Base-by-base conservation (phyloP, 2,888 invertebrate genomes). In the Parelbella ahira region DNA sequence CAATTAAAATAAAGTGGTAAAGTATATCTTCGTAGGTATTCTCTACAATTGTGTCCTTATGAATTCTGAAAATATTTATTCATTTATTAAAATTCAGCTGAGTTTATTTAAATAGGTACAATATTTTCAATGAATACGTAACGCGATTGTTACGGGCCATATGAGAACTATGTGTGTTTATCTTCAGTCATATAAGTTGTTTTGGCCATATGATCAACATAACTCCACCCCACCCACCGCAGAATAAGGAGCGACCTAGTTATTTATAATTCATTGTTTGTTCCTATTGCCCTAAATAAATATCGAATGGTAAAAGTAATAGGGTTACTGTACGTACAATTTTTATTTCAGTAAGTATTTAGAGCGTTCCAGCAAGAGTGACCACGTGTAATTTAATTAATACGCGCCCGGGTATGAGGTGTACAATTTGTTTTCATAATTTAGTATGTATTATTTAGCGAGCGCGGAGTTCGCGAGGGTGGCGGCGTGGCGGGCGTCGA, bases 91-190 rank as follows among this genome's bases (percentile, higher is more conserved):
- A 15, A 15, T 15, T 15, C 15, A 15, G 15, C 2, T 15, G 4
- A 4, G 15, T 2, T 15, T 15, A 51, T 56, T 50, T 49, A 52
- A 52, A 57, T 50, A 15, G 3, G 3, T 15, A 62, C 54, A 63
- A 58, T 29, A 28, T 28, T 28, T 29, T 10, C 28, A 15, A 28
- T 33, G 21, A 28, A 42, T 34, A 28, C 20, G n/a, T n/a, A n/a
- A n/a, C n/a, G n/a, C n/a, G n/a, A n/a, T n/a, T n/a, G n/a, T n/a
- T n/a, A n/a, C n/a, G n/a, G n/a, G n/a, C n/a, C n/a, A n/a, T n/a
- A n/a, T n/a, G n/a, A n/a, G n/a, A n/a, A n/a, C n/a, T n/a, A n/a
- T n/a, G n/a, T n/a, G n/a, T n/a, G n/a, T n/a, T n/a, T n/a, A n/a
- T n/a, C n/a, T n/a, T n/a, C n/a, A n/a, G n/a, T n/a, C n/a, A n/a